Percentiles rank a stretch among this genome's conserved stretches.
These are phyloP conservation scores for Passer domesticus DNA, from an alignment of 2,113 vertebrate species.

Conservation along the genomic window DNA sequence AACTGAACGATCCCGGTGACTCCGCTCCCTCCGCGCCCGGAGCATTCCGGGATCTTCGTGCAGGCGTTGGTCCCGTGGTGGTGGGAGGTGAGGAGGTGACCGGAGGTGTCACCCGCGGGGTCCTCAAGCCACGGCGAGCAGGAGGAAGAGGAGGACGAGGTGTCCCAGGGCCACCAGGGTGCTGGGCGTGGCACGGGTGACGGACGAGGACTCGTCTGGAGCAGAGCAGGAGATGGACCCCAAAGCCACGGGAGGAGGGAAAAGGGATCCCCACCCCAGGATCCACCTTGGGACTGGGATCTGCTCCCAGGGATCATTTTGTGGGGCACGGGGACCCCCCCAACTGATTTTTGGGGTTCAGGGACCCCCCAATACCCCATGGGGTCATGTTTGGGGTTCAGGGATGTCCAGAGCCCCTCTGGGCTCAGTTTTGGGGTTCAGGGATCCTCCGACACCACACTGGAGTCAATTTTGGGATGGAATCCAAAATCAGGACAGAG, in stretches of 20 bases:
- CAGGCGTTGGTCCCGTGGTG: not conserved
- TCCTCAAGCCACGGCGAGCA: not conserved
- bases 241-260: not conserved
- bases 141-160: not conserved
- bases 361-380: not conserved
- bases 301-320: not conserved
- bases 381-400: not conserved
- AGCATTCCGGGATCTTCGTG: not conserved
- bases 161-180: not conserved
- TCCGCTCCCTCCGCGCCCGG: not conserved
- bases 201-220: not conserved
- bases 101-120: not conserved
- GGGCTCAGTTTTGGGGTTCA: not conserved
- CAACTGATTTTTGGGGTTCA: not conserved
- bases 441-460: not conserved
- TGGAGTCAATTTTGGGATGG: not conserved
- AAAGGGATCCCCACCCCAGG: not conserved
- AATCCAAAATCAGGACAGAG: not conserved
- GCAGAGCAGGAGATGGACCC: not conserved
- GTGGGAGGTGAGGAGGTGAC: not conserved
- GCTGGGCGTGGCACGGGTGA: fast-evolving
- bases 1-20: fast-evolving
- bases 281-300: not conserved
- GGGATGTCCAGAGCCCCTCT: too few relatives aligned
- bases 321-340: not conserved